Conservation (phyloP, 1,140 invertebrate species). For the Homarus americanus region DNA sequence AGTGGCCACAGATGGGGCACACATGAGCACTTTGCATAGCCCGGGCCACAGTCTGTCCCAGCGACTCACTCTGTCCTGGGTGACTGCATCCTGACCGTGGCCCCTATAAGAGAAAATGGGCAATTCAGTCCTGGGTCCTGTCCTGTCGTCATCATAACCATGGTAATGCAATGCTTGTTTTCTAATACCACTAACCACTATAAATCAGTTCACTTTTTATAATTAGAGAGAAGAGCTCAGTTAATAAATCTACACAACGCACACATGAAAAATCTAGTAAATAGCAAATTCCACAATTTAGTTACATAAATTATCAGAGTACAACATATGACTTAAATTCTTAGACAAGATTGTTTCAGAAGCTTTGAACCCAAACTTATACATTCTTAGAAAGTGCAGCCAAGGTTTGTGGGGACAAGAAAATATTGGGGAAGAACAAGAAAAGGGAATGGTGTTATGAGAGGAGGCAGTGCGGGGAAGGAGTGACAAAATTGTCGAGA, state of each 20-base stretch:
- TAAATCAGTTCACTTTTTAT: neutral
- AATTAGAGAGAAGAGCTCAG: neutral
- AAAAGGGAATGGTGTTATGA: too few relatives aligned
- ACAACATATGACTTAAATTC: neutral
- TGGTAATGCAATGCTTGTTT: conserved; percentile 1
- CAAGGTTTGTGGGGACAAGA: too few relatives aligned
- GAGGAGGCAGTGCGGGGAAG: too few relatives aligned
- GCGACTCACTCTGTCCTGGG: conserved; percentile 58
- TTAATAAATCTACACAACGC: neutral
- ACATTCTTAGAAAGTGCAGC: too few relatives aligned
- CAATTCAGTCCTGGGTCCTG: conserved; percentile 61
- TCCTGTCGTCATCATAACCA: conserved; percentile 15
- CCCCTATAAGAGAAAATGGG: conserved; percentile 71
- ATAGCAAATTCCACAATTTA: neutral
- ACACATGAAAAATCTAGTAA: neutral
- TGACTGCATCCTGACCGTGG: conserved; percentile 58
- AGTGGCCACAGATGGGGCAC: conserved; percentile 67
- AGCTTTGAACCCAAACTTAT: too few relatives aligned
- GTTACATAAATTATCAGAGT: neutral
- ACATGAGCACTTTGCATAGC: conserved; percentile 61
- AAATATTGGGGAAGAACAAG: too few relatives aligned
- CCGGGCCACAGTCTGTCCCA: conserved; percentile 59
- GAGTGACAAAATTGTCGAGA: too few relatives aligned
- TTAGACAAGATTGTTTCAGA: too few relatives aligned
- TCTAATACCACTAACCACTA: conserved; percentile 17